phyloP scores from a whole-genome alignment of 2,113 vertebrate genomes.

The Arenaria interpres region DNA sequence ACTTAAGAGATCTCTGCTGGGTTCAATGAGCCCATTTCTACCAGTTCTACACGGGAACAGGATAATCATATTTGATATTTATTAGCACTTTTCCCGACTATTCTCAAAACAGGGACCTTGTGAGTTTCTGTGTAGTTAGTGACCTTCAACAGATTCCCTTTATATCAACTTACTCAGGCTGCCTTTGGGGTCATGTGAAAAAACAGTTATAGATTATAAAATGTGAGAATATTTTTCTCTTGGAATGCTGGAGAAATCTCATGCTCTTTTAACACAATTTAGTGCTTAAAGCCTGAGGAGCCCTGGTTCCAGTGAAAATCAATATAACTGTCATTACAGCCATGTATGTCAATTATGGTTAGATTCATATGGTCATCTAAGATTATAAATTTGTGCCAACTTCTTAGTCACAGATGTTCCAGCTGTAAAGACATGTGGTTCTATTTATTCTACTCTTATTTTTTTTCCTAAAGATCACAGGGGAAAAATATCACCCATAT shows the following conservation, averaged over 20 bases:
- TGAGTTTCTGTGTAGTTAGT: background rate
- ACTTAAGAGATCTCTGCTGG: background rate
- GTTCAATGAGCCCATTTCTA: background rate
- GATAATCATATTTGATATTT: background rate
- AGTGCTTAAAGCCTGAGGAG: background rate
- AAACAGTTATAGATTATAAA: background rate
- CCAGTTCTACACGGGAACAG: background rate
- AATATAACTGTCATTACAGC: background rate
- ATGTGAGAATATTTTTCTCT: background rate
- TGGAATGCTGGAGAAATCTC: background rate
- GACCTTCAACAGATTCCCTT: background rate
- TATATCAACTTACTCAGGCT: background rate
- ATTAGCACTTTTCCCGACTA: background rate
- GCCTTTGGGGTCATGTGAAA: background rate
- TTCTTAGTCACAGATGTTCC: slow-evolving; percentile 11
- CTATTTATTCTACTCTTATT: background rate
- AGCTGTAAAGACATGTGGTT: background rate
- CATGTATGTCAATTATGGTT: background rate
- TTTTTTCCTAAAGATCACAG: background rate
- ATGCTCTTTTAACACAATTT: background rate
- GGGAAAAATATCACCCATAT: background rate
- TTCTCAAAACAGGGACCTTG: background rate
- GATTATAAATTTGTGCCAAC: background rate
- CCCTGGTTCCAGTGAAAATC: background rate
- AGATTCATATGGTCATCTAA: background rate